Evolutionary conservation across 1,140 invertebrate species (phyloP), one percentile per base, ranked within the genome.

Genomic region (Paramacrobiotus metropolitanus): DNA sequence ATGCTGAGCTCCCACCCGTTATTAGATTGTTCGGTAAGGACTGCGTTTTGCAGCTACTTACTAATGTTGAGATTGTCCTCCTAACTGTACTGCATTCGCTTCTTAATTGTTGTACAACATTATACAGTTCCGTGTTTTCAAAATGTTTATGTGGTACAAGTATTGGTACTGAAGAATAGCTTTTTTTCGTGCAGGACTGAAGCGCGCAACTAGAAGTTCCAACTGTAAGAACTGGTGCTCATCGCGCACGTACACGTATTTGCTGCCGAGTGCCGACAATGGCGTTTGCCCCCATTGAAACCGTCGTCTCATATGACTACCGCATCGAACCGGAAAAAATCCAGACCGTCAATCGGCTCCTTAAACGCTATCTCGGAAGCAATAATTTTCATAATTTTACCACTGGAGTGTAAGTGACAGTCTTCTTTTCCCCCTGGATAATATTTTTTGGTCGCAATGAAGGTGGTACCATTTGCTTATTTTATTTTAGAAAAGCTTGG

Each of bases 311-410:
- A 63, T 77, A 78, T 60, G 70, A 75, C 15, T 95, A 81, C 69
- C 77, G 86, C 63, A 77, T 88, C 66, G 67, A 78, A 21, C 60
- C 76, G 1, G 79, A 83, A 31, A 77, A 76, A 63, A 67, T 82
- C n/a, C 73, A 80, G 31, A 75, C 79, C 70, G 73, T 95, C 1
- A 83, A 82, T 66, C 73, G 80, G 31, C 71, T 85, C 21, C 71
- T 97, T 9, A 75, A 79, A 63, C 70, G 78, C 31, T 95, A 83
- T 70, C 78, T 83, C 67, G 93, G 94, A 60, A 90, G 90, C 0
- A 87, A 92, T 69, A 93, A 92, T 73, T 98, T 85, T 74, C 91
- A 96, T 70, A 98, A 97, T 76, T 99, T 93, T 68, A 99, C 94
- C 20, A 83, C 86, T 60, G 84, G 84, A 73, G 85, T 84, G 87